Evolutionary conservation across 2,888 invertebrate genomes (phyloP).

Genomic region (Stenodera caucasica): DNA sequence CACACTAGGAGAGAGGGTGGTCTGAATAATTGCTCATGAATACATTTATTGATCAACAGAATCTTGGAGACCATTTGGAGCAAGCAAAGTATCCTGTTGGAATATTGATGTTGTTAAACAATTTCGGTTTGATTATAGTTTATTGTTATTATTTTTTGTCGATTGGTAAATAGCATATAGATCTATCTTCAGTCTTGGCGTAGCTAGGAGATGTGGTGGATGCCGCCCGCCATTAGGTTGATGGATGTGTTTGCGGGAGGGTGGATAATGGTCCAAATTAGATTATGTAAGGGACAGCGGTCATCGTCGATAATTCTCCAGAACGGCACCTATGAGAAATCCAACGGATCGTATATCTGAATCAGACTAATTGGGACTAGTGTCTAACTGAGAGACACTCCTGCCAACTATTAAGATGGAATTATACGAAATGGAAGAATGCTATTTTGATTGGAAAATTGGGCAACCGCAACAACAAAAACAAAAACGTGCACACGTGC

Average conservation of each 20-base stretch:
- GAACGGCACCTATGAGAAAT: constrained; percentile 49
- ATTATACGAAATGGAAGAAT: constrained; percentile 39
- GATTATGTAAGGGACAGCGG: constrained; percentile 51
- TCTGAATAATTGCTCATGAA: constrained; percentile 5
- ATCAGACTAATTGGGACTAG: constrained; percentile 42
- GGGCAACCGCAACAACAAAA: constrained; percentile 41
- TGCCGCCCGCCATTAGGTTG: constrained; percentile 27
- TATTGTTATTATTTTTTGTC: too few relatives aligned
- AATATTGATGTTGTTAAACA: constrained; percentile 5
- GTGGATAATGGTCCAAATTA: constrained; percentile 51
- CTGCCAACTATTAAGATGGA: constrained; percentile 2
- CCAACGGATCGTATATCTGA: constrained; percentile 43
- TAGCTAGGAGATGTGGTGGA: background rate
- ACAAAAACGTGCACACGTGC: constrained; percentile 48
- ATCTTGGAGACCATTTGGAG: background rate
- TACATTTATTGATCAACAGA: constrained; percentile 7
- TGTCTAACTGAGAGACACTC: background rate
- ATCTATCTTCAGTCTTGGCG: background rate
- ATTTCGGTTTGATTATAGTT: background rate
- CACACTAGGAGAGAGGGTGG: background rate
- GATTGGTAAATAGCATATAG: background rate
- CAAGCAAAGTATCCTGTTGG: background rate
- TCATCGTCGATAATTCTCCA: constrained; percentile 45
- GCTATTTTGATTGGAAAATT: constrained; percentile 51
- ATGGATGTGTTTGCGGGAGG: constrained; percentile 38